These are phyloP conservation scores for Sinocyclocheilus grahami DNA, from an alignment of 2,113 vertebrate species.

Conservation along the genomic window DNA sequence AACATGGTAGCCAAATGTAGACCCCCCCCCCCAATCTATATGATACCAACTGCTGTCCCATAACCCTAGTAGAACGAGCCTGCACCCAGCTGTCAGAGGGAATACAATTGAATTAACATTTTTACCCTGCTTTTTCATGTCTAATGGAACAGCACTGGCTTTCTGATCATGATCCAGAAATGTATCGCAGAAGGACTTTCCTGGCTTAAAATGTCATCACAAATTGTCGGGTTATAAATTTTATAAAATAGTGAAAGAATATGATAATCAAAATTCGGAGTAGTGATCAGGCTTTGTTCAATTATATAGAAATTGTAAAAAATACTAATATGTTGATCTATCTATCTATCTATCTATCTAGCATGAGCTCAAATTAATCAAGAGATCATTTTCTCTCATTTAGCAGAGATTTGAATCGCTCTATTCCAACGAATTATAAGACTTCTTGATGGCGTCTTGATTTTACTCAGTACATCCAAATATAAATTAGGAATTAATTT, in stretches of 20 bases:
- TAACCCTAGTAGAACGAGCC: conserved; percentile 60
- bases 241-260: too few relatives aligned
- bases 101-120: conserved; percentile 74
- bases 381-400: too few relatives aligned
- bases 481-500: conserved; percentile 28
- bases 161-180: conserved; percentile 41
- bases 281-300: background rate
- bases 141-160: conserved; percentile 49
- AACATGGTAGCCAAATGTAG: conserved; percentile 59
- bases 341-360: too few relatives aligned
- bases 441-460: background rate
- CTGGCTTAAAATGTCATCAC: background rate
- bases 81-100: conserved; percentile 76
- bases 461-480: conserved; percentile 28
- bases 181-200: conserved; percentile 37
- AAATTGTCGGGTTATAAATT: background rate
- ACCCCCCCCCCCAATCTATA: conserved; percentile 56
- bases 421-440: background rate
- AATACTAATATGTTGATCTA: background rate
- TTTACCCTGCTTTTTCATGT: conserved; percentile 61
- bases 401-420: too few relatives aligned
- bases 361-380: too few relatives aligned
- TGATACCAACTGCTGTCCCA: conserved; percentile 66
- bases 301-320: background rate
- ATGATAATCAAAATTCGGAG: background rate